Evolutionary conservation across 2,888 invertebrate genomes (phyloP), one percentile per base, ranked within the genome.

Genomic region (Ethmia dodecea): DNA sequence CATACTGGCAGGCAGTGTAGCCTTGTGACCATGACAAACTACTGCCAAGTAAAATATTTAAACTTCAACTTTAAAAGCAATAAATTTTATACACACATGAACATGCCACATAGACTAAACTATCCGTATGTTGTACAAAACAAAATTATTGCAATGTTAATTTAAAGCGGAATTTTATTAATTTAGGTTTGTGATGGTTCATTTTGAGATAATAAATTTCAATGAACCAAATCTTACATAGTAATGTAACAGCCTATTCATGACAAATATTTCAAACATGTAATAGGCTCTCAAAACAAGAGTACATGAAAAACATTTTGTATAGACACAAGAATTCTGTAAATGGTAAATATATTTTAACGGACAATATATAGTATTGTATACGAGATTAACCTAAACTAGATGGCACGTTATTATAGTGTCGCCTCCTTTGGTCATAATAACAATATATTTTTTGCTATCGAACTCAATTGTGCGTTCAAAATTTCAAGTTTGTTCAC

Each of bases 321-420:
- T 86, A 86, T 86, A 86, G 83, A 86, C 86, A 80, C 84, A 83
- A 83, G 84, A 80, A 81, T 84, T 86, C 83, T 84, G 86, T 86
- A 87, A 84, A 86, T 81, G 86, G 84, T 87, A 86, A 84, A 86
- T 84, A 87, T 86, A 86, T 80, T 81, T 84, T 76, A 86, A 86
- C 86, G 84, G 86, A 86, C 86, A 86, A 86, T 86, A 86, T 86
- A 84, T 83, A 86, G 83, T 84, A 84, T 84, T 86, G 86, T 86
- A 86, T 86, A 86, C 84, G 81, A 84, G 81, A 79, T 86, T 86
- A 86, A 86, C 86, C 86, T 87, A 87, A 86, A 86, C 86, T 86
- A 86, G 86, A 87, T 87, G 86, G 87, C 87, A 87, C 87, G 84
- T 86, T 73, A 76, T 67, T 71, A 68, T 68, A 73, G 84, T 84